Base-by-base conservation (phyloP, 1,140 invertebrate species). In the Brachystomella parvula region DNA sequence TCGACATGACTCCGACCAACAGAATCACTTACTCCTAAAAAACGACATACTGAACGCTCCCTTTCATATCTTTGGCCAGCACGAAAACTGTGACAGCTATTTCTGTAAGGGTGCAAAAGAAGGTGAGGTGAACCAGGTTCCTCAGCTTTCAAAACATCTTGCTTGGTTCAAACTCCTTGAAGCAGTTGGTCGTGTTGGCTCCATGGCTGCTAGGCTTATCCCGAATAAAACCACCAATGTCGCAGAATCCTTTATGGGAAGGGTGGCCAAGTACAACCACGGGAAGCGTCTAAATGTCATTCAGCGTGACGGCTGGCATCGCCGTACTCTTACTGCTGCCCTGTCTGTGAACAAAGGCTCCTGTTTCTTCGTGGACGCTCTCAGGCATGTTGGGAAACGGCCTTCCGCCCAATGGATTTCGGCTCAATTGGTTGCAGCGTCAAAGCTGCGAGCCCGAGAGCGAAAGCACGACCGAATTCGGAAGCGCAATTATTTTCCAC, bases 21-120 rank as follows among this genome's bases (percentile, higher is more conserved):
- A 47, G 60, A 65, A 59, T 71, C 15, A 56, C 17, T 24, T 29
- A 17, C 59, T 63, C 12, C 59, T 75, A 29, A 17, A 33, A 31
- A 19, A 63, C 32, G 70, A 73, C 39, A 71, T 73, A 15, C 47
- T 59, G 28, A 73, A 74, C 61, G 44, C 65, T 2, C 44, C 66
- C 17, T 58, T 59, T 29, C 72, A 76, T 61, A 53, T 73, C 19
- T 73, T 75, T 62, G 74, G 73, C 15, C 58, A 73, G 26, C 74
- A 75, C 26, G 2, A 2, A 3, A 39, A 44, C 3, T 67, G 65
- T 28, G 31, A 62, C 17, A 6, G 24, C 2, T 67, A 62, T 31
- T 63, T 62, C 3, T 67, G 65, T 33, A 56, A 62, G 53, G 31
- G 3, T 39, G 53, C 2, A 39, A 44, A 56, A 29, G 15, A 26